phyloP scores from a whole-genome alignment of 2,797 vertebrate species.

The Mormyrus hasselquistii region DNA sequence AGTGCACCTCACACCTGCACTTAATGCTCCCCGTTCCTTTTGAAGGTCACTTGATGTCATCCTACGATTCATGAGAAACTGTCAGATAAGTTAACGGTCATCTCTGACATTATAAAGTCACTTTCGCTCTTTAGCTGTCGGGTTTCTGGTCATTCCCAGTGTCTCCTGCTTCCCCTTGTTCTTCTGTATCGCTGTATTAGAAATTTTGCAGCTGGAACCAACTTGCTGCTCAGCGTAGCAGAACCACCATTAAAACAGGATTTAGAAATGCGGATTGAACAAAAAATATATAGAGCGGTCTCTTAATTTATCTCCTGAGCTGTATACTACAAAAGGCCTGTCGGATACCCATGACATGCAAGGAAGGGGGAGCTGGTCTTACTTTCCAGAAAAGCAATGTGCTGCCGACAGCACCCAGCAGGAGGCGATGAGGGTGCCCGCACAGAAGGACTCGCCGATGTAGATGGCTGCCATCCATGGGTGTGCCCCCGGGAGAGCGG shows the following conservation, averaged over 20 bases:
- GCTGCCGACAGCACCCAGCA: conserved; percentile 90
- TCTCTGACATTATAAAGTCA: background rate
- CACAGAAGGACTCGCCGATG: conserved; percentile 73
- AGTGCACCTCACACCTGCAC: no score
- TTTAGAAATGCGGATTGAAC: background rate
- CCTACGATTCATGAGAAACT: background rate
- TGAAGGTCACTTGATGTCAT: no score
- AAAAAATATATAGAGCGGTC: background rate
- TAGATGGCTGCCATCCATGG: conserved; percentile 91
- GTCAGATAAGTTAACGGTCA: background rate
- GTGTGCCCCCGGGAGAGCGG: conserved; percentile 75
- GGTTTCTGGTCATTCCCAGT: background rate
- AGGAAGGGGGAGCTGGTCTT: conserved; percentile 17
- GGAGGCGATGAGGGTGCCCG: conserved; percentile 77
- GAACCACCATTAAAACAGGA: background rate
- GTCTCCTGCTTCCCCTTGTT: no score
- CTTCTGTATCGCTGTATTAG: no score
- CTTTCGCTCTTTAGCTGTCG: background rate
- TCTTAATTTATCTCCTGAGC: background rate
- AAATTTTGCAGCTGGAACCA: background rate
- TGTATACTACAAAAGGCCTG: background rate
- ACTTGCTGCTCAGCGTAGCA: background rate
- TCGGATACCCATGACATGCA: background rate
- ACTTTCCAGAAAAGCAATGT: conserved; percentile 89
- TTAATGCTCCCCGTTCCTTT: no score